A percentile compares a stretch with the other conserved stretches of the same genome.
Conservation (phyloP, 2,888 invertebrate species). For the Lasioglossum oenotherae region DNA sequence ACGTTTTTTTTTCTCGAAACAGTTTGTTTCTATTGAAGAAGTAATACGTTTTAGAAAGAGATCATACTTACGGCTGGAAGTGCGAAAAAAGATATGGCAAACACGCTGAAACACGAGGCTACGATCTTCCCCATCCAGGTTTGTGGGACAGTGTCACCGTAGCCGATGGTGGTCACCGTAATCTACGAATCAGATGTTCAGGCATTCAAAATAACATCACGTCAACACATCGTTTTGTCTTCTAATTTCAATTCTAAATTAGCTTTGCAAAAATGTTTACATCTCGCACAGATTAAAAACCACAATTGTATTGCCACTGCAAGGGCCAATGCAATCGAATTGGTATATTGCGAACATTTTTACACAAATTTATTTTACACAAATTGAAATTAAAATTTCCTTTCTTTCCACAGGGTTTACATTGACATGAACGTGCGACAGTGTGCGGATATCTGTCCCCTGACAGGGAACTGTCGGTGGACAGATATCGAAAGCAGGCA, state of each 20-base stretch:
- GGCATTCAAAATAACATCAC: background rate
- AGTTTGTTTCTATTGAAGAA: background rate
- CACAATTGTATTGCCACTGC: background rate
- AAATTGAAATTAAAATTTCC: background rate
- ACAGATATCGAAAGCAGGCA: background rate
- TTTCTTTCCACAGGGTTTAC: background rate
- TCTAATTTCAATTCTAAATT: background rate
- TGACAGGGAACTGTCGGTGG: background rate
- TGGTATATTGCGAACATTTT: background rate
- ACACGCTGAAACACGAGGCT: conserved; percentile 93
- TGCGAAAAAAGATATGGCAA: conserved; percentile 94
- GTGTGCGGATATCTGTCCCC: background rate
- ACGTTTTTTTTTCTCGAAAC: too few relatives aligned
- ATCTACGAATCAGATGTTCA: conserved; percentile 85
- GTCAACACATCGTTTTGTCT: background rate
- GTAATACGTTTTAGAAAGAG: background rate
- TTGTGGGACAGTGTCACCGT: conserved; percentile 94
- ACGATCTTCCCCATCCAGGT: conserved; percentile 95
- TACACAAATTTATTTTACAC: background rate
- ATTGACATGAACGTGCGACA: too few relatives aligned
- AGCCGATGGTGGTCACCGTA: conserved; percentile 94
- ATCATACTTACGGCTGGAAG: conserved; percentile 91
- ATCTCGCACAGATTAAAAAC: background rate
- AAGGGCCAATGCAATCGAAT: background rate
- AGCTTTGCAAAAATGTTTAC: background rate